Conservation (phyloP, 2,888 invertebrate species). For the Hedychridium roseum region DNA sequence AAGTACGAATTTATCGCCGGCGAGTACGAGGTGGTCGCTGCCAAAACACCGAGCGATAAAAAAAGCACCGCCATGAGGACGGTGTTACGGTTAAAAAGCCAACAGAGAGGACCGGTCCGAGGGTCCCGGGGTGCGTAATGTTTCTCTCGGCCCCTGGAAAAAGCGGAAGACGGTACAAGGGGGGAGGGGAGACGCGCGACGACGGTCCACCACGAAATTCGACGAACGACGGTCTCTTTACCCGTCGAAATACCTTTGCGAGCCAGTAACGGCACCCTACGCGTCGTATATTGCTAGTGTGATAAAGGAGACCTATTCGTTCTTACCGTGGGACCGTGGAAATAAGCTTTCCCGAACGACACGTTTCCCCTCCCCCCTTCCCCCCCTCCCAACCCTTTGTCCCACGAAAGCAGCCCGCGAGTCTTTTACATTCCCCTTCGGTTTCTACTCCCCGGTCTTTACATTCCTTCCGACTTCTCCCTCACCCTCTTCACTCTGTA, state of each 20-base stretch:
- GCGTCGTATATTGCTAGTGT: conserved; percentile 39
- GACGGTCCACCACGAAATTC: conserved; percentile 13
- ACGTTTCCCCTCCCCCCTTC: conserved; percentile 27
- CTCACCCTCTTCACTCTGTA: no score
- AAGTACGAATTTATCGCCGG: no score
- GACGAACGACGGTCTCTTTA: conserved; percentile 34
- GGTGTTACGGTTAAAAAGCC: no score
- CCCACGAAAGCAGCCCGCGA: background rate
- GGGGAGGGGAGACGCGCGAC: background rate
- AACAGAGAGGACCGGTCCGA: no score
- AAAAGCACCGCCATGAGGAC: no score
- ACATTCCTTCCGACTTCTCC: no score
- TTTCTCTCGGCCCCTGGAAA: background rate
- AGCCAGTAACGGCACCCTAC: conserved; percentile 30
- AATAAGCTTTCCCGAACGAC: conserved; percentile 44
- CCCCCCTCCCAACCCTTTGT: conserved; percentile 4
- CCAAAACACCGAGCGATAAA: no score
- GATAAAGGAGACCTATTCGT: conserved; percentile 45
- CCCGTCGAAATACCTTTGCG: conserved; percentile 34
- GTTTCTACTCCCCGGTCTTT: conserved; percentile 3
- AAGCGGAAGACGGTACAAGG: background rate
- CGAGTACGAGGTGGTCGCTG: no score
- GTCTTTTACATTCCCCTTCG: conserved; percentile 15
- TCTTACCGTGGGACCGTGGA: conserved; percentile 42
- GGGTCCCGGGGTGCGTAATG: background rate